These are phyloP conservation scores for Charaxes varanes DNA, from an alignment of 1,140 invertebrate species.

Conservation along the genomic window DNA sequence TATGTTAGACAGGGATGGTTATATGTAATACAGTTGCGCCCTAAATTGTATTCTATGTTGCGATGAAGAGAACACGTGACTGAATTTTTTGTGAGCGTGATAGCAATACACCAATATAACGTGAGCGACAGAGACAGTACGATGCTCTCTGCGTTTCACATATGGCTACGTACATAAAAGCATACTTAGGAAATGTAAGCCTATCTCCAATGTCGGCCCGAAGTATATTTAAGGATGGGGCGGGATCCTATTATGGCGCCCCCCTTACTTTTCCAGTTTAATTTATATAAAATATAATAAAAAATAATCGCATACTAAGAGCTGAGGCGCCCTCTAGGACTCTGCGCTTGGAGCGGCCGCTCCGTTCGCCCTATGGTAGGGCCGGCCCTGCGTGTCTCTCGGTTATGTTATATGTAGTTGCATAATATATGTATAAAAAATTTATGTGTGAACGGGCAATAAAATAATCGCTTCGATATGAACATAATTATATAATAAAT, in stretches of 20 bases:
- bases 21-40: slow-evolving; percentile 1
- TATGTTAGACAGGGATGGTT: slow-evolving; percentile 3
- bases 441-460: slow-evolving; percentile 7
- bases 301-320: no score
- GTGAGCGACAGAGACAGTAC: no score
- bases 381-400: no score
- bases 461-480: slow-evolving; percentile 4
- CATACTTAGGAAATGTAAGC: neutral
- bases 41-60: slow-evolving; percentile 1
- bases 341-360: no score
- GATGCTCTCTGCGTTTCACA: slow-evolving; percentile 7
- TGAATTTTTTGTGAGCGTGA: neutral
- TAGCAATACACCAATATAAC: no score
- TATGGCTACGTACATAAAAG: slow-evolving; percentile 10
- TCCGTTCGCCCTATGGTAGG: no score
- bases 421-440: neutral
- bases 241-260: no score
- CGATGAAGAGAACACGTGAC: neutral
- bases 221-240: no score
- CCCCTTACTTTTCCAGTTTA: no score
- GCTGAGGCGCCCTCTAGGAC: no score
- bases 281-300: no score
- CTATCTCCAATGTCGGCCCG: no score
- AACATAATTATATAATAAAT: neutral
- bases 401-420: slow-evolving; percentile 4